A percentile compares a stretch with the other conserved stretches of the same genome.
Evolutionary conservation across 2,797 vertebrate genomes (phyloP).

Genomic region (Phrynocephalus forsythii): DNA sequence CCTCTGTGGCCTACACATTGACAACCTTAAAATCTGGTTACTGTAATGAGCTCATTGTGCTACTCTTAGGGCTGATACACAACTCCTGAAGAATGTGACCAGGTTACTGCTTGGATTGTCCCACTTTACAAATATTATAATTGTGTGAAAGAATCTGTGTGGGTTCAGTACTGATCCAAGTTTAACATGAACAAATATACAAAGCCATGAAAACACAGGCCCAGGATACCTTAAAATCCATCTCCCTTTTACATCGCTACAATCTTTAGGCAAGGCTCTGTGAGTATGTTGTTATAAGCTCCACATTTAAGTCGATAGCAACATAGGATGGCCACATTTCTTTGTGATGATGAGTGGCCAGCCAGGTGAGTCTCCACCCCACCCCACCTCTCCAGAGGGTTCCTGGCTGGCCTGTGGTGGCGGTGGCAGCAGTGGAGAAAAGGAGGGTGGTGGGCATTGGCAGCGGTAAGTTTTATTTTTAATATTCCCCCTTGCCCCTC

Average conservation of each 20-base stretch:
- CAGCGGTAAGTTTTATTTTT: no score
- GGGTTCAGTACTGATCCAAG: no score
- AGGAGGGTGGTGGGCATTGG: no score
- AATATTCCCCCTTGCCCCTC: no score
- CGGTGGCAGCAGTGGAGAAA: no score
- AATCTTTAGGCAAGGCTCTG: not conserved
- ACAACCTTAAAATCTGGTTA: not conserved
- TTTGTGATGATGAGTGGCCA: not conserved
- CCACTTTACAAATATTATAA: no score
- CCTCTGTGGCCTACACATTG: no score
- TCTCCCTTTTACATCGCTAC: no score
- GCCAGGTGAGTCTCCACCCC: no score
- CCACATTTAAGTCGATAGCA: not conserved
- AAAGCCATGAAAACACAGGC: not conserved
- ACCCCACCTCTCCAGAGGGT: no score
- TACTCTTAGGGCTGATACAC: not conserved
- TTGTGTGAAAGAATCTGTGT: not conserved
- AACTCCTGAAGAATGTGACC: not conserved
- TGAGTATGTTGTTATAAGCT: not conserved
- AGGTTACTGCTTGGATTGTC: not conserved
- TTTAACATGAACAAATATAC: not conserved
- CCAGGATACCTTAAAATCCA: not conserved
- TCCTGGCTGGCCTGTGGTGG: no score
- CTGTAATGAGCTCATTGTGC: not conserved
- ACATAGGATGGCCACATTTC: not conserved